Evolutionary conservation across 1,140 invertebrate genomes (phyloP), one percentile per base, ranked within the genome.

Genomic region (Onthophagus taurus): DNA sequence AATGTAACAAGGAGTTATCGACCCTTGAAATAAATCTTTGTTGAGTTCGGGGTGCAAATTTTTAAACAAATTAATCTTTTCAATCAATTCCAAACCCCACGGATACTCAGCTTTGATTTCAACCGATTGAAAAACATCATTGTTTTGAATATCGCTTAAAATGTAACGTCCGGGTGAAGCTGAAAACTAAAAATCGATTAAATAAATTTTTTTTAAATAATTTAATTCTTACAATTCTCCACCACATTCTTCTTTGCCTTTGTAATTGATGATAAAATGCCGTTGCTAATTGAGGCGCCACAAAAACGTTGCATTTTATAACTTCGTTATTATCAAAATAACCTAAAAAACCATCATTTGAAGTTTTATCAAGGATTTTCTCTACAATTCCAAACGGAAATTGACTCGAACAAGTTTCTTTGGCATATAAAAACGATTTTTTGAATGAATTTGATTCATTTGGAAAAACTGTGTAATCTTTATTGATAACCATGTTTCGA

Each of bases 211-310:
- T 17, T 29, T 14, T 33, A 12, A 3, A 8, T 29, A 41, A 23
- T n/a, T 26, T 49, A 48, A 43, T 53, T 55, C 51, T 74, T 69
- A 71, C 72, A 62, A 77, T 81, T 57, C 80, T 77, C 84, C 84
- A 89, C 84, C 84, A 89, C 46, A 81, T 76, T 60, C 82, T 83
- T 44, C 82, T 72, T 55, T 83, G 76, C 48, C 79, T 71, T 54
- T 85, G 83, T 64, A 78, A 77, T 39, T 78, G 74, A 53, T 80
- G 73, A 58, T 80, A 81, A 57, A 75, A 71, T 48, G n/a, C n/a
- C n/a, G n/a, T n/a, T n/a, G n/a, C 72, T 71, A 57, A 66, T 69
- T 12, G 66, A 52, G 53, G 71, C 63, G 29, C 60, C 49, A 7
- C 61, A 58, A 41, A 21, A 49, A 61, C 42, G 26, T 44, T 54